Conservation (phyloP, 2,888 invertebrate genomes). For the Diploptera punctata region DNA sequence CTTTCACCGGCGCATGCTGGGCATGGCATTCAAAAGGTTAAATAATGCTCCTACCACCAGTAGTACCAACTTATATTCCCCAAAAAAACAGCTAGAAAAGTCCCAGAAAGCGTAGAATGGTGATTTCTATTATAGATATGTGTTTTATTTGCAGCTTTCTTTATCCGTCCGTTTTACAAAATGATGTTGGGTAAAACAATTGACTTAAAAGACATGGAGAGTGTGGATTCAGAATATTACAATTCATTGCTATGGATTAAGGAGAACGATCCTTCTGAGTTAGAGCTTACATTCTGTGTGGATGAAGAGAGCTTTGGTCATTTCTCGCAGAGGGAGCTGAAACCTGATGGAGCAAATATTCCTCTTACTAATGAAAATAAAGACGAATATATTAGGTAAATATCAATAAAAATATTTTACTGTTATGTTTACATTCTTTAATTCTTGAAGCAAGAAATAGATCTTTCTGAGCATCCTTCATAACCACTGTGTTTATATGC, state of each 20-base stretch:
- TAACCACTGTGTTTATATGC: too few relatives aligned
- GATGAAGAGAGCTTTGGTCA: conserved; percentile 98
- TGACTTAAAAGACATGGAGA: conserved; percentile 97
- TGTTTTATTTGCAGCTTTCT: conserved; percentile 77
- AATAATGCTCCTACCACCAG: too few relatives aligned
- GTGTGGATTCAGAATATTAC: conserved; percentile 98
- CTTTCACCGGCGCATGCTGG: too few relatives aligned
- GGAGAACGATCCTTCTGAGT: conserved; percentile 95
- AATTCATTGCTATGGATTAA: conserved; percentile 91
- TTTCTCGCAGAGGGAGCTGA: conserved; percentile 90
- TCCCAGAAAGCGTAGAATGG: too few relatives aligned
- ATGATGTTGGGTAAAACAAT: conserved; percentile 98
- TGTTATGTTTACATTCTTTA: too few relatives aligned
- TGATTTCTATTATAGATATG: conserved; percentile 12
- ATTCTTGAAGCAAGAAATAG: too few relatives aligned
- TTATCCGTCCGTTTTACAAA: conserved; percentile 99
- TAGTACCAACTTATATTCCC: too few relatives aligned
- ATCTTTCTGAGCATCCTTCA: too few relatives aligned
- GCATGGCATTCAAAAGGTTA: too few relatives aligned
- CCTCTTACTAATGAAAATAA: conserved; percentile 94
- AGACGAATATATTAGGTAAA: conserved; percentile 95
- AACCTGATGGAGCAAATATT: conserved; percentile 89
- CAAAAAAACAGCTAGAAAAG: too few relatives aligned
- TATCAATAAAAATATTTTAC: too few relatives aligned
- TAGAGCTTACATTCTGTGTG: conserved; percentile 94